Conservation (phyloP, 92 coral and sea anemone genomes). For the Phymanthus crucifer region DNA sequence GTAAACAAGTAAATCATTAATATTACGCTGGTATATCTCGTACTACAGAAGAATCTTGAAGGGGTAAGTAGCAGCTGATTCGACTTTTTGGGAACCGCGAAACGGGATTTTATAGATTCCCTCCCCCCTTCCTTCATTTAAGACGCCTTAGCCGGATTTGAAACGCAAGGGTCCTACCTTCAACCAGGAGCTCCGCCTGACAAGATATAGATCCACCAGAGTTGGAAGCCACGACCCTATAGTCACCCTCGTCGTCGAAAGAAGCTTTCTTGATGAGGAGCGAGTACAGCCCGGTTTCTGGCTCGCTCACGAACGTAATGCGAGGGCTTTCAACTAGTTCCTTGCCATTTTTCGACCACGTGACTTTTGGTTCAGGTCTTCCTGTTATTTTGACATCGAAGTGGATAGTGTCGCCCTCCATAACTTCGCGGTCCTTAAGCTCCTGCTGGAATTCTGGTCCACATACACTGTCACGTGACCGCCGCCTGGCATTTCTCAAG, state of each 20-base stretch:
- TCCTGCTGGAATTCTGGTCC: slow-evolving; percentile 87
- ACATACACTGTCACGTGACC: slow-evolving; percentile 73
- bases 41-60: no score
- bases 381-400: slow-evolving; percentile 79
- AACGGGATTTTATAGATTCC: no score
- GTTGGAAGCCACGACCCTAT: slow-evolving; percentile 85
- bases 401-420: slow-evolving; percentile 84
- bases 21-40: neutral
- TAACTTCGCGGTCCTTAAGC: slow-evolving; percentile 81
- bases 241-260: slow-evolving; percentile 80
- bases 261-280: slow-evolving; percentile 74
- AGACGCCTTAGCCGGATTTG: neutral
- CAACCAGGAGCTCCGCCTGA: slow-evolving; percentile 68
- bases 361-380: slow-evolving; percentile 89
- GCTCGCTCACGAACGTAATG: slow-evolving; percentile 81
- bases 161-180: slow-evolving; percentile 44
- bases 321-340: slow-evolving; percentile 70
- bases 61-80: no score
- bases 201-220: slow-evolving; percentile 85
- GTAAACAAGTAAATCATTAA: neutral
- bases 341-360: slow-evolving; percentile 88
- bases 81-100: no score
- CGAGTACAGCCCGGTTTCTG: slow-evolving; percentile 77
- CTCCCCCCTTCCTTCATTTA: no score
- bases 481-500: slow-evolving; percentile 59